A percentile compares a stretch with the other conserved stretches of the same genome.
phyloP scores from a whole-genome alignment of 2,113 vertebrate genomes.

The Corythoichthys haematopterus region DNA sequence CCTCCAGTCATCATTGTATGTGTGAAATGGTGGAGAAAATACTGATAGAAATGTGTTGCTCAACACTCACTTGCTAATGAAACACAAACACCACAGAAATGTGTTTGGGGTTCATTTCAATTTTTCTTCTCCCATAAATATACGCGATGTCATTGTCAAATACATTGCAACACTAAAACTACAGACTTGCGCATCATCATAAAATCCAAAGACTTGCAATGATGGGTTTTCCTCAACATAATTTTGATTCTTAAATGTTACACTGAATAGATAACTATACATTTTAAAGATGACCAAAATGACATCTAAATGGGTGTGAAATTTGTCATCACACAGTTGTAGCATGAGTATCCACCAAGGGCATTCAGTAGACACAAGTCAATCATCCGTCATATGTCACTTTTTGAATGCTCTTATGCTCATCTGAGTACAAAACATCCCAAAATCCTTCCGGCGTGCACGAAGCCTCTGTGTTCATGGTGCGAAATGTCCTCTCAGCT shows the following conservation, averaged over 20 bases:
- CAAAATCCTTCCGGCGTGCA: neutral
- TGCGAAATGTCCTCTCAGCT: slow-evolving; percentile 8
- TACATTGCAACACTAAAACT: neutral
- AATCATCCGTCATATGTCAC: slow-evolving; percentile 1
- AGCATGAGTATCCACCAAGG: slow-evolving; percentile 1
- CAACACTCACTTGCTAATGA: slow-evolving; percentile 1
- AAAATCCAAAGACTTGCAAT: neutral
- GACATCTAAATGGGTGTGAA: neutral
- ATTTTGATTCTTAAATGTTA: neutral
- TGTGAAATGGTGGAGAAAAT: slow-evolving; percentile 9
- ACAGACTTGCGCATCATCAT: neutral
- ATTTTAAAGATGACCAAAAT: neutral
- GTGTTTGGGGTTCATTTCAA: neutral
- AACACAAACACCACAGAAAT: neutral
- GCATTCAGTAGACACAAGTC: neutral
- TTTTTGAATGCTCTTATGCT: neutral
- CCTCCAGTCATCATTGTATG: neutral
- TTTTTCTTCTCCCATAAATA: neutral
- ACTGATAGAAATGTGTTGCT: neutral
- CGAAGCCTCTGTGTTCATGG: neutral
- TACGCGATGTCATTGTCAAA: neutral
- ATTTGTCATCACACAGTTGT: neutral
- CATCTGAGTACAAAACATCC: slow-evolving; percentile 9
- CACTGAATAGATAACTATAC: neutral
- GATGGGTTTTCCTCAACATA: neutral